Percentiles rank a stretch among this genome's conserved stretches.
Conservation (phyloP, 2,113 vertebrate species). For the Falcunculus frontatus region DNA sequence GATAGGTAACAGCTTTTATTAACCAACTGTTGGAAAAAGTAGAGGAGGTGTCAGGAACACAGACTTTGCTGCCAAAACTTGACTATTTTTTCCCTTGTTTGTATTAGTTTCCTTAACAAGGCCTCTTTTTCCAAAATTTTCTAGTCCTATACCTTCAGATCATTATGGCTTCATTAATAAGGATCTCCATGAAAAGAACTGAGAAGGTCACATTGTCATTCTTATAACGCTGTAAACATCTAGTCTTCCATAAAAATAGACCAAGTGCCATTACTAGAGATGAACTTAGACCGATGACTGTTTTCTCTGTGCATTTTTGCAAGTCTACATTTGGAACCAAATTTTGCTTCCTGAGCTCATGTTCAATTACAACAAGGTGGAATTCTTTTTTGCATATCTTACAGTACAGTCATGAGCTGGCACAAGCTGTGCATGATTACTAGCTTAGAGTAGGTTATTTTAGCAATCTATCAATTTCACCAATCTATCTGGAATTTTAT, state of each 20-base stretch:
- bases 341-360: neutral
- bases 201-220: neutral
- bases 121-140: neutral
- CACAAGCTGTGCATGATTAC: slow-evolving; percentile 1
- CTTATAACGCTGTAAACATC: neutral
- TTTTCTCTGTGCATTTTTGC: neutral
- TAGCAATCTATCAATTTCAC: neutral
- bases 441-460: neutral
- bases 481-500: slow-evolving; percentile 10
- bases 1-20: slow-evolving; percentile 8
- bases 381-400: slow-evolving; percentile 1
- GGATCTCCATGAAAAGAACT: neutral
- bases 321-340: neutral
- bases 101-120: neutral
- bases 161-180: neutral
- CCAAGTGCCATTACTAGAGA: neutral
- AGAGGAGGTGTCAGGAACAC: neutral
- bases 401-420: neutral
- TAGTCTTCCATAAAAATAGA: neutral
- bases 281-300: neutral
- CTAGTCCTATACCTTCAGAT: neutral
- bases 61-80: neutral
- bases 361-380: neutral
- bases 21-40: neutral
- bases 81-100: neutral